Percentiles rank a stretch among this genome's conserved stretches.
Evolutionary conservation across 2,797 vertebrate species (phyloP).

Genomic region (Cossypha polioptera): DNA sequence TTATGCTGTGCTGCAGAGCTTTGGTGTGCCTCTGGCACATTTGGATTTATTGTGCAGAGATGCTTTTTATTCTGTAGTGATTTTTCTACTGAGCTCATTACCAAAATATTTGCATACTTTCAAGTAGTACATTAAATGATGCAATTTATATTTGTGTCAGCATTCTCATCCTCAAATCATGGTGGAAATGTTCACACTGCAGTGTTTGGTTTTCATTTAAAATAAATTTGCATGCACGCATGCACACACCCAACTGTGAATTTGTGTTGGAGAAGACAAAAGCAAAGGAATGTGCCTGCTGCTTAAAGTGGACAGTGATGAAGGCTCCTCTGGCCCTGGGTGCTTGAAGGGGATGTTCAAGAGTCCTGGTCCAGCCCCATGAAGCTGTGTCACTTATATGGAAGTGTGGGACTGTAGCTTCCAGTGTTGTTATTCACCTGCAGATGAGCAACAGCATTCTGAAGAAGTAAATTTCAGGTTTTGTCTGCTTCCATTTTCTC

Average conservation of each 20-base stretch:
- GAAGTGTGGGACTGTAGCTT: neutral
- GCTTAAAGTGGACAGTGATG: neutral
- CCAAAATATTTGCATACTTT: neutral
- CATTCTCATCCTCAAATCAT: neutral
- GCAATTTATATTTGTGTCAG: neutral
- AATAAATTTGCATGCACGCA: neutral
- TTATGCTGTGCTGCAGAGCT: neutral
- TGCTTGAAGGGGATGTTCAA: neutral
- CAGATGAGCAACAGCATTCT: neutral
- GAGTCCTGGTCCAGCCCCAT: neutral
- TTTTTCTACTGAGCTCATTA: neutral
- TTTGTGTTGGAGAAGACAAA: neutral
- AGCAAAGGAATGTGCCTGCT: neutral
- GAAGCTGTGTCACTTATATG: neutral
- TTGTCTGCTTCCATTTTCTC: neutral
- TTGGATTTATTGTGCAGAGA: neutral
- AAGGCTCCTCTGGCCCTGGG: neutral
- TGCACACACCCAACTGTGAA: neutral
- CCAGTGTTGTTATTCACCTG: neutral
- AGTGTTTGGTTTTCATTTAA: slow-evolving; percentile 19
- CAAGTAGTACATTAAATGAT: neutral
- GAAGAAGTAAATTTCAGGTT: neutral
- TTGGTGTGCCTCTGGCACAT: neutral
- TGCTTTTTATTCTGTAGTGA: neutral
- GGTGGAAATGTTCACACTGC: neutral